Evolutionary conservation across 2,113 vertebrate species (phyloP), one percentile per base, ranked within the genome.

Genomic region (Seriola quinqueradiata): DNA sequence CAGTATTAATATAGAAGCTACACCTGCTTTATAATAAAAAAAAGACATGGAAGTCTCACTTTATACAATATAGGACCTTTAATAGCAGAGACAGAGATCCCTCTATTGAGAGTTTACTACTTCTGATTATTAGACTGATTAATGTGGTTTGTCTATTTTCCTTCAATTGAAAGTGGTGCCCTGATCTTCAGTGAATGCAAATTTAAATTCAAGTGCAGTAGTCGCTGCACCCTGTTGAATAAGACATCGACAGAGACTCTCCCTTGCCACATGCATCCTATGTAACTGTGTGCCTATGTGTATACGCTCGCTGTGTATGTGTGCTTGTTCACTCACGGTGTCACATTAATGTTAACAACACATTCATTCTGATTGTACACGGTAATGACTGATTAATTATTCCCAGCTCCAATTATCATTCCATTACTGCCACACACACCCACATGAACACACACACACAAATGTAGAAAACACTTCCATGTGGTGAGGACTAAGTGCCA

Each of bases 321-420:
- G 21, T n/a, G 23, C 48, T 64, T 44, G 14, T 68, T 59, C 66
- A 52, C 55, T 87, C 48, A 25, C 34, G 55, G 75, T 83, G 87
- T 89, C 89, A 88, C 77, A 80, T 83, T 70, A 58, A 68, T 86
- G 87, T 90, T 87, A 87, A 84, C 82, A 78, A 90, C 83, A 91
- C 80, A 88, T 94, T 93, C 84, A 87, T 91, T 92, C 87, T 89
- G 77, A 90, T 75, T 86, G 85, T 89, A 86, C 85, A 60, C 82
- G 70, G 89, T 89, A 92, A 94, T 89, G 90, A 92, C 81, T 86
- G 90, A 92, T 92, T 93, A 92, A 95, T 95, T 94, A 91, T 86
- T 91, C 83, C 75, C 87, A 88, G 84, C 87, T 94, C 84, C 85
- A 91, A 91, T 94, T 95, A 91, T 80, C 90, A 91, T 89, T 89